A percentile compares a stretch with the other conserved stretches of the same genome.
Evolutionary conservation across 2,888 invertebrate species (phyloP).

Genomic region (Ctena decussata): DNA sequence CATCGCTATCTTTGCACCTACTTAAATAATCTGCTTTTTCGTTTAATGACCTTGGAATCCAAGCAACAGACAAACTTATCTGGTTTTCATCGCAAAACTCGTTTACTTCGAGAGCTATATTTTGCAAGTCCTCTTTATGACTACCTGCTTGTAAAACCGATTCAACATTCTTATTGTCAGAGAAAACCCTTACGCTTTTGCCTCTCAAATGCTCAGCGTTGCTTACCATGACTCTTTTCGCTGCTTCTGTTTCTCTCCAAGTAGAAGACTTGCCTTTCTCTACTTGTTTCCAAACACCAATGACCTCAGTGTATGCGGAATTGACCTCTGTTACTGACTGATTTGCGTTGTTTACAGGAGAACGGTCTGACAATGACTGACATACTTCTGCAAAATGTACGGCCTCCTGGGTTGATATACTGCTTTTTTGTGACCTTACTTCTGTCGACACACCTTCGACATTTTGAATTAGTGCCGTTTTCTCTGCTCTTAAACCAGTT

Average conservation of each 20-base stretch:
- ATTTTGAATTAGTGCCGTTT: no score
- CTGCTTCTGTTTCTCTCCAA: not conserved
- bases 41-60: not conserved
- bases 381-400: no score
- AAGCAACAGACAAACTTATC: not conserved
- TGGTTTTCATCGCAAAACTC: not conserved
- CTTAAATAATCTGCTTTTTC: not conserved
- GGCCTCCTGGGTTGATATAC: no score
- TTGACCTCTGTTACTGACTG: no score
- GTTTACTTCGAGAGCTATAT: conserved; percentile 6
- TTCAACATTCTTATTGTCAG: not conserved
- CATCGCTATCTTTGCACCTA: conserved; percentile 3
- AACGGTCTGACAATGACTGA: no score
- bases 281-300: no score
- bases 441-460: no score
- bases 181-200: not conserved
- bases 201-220: not conserved
- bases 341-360: no score
- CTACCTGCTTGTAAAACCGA: not conserved
- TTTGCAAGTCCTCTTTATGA: not conserved
- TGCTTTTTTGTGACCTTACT: no score
- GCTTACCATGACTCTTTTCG: not conserved
- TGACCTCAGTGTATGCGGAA: no score
- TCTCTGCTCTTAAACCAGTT: no score
- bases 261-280: not conserved